Evolutionary conservation across 92 coral and sea anemone genomes (phyloP), one percentile per base, ranked within the genome.

Genomic region (Siderastrea siderea): DNA sequence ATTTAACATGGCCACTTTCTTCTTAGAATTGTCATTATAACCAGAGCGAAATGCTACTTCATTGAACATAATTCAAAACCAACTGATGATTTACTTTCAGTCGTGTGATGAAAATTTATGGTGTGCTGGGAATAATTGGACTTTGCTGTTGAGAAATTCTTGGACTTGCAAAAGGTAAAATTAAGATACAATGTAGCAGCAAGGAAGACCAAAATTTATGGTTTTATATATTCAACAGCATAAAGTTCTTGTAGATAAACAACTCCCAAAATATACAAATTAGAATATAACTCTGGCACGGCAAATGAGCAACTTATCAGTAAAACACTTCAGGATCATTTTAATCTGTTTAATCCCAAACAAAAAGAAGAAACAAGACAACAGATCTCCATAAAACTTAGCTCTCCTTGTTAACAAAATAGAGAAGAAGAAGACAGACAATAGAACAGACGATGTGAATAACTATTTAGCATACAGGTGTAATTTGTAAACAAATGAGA

Each of bases 401-500:
- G 72, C 87, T 60, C 63, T 74, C 62, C 80, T 53, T 71, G 66
- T 60, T 19, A 84, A 60, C 49, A 50, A 73, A 74, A 84, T 60
- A 72, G 58, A 61, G 63, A 44, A 84, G 62, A 84, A 5, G 48
- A 47, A 9, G n/a, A 71, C 7, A 74, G 62, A 74, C 80, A 84
- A 60, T 57, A 47, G 79, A 7, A 14, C 49, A 84, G 64, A 59
- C 77, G 16, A 65, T 67, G 50, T 74, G 73, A 84, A 61, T 59
- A 52, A 8, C 77, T 74, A 61, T 49, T 84, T 84, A 73, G 38
- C 73, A 73, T 73, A 53, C 87, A 84, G 80, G 87, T 84, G 87
- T 71, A 61, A 84, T 57, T 74, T 74, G 59, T 13, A 57, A 72
- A 82, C 70, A 78, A 64, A n/a, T 1, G 51, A 47, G 44, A 74